Conservation (phyloP, 2,113 vertebrate species). For the Nibea albiflora region DNA sequence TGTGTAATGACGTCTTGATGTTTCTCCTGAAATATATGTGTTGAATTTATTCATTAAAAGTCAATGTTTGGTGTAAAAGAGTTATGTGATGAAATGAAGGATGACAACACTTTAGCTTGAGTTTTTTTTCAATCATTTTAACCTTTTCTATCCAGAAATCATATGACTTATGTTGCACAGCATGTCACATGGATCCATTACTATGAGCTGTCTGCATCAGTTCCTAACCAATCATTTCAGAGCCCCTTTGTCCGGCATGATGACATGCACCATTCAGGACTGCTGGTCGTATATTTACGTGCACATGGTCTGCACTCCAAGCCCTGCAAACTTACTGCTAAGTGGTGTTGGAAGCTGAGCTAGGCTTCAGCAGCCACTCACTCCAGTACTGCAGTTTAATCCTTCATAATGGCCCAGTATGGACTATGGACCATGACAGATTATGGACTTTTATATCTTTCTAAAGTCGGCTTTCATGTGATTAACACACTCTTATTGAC, state of each 20-base stretch:
- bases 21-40: neutral
- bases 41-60: neutral
- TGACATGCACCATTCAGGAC: constrained; percentile 13
- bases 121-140: neutral
- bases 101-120: neutral
- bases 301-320: constrained; percentile 27
- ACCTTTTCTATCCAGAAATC: neutral
- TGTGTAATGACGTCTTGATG: no score
- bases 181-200: constrained; percentile 23
- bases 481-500: constrained; percentile 81
- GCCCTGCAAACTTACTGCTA: constrained; percentile 39
- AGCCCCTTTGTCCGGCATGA: constrained; percentile 1
- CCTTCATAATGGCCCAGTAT: constrained; percentile 85
- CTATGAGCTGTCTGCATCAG: neutral
- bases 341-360: constrained; percentile 62
- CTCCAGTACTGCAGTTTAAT: constrained; percentile 80
- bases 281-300: neutral
- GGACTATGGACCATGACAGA: constrained; percentile 81
- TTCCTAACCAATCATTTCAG: constrained; percentile 21
- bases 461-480: constrained; percentile 88
- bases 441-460: constrained; percentile 81
- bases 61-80: neutral
- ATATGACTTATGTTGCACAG: neutral
- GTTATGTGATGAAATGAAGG: neutral
- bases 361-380: constrained; percentile 38